Base-by-base conservation (phyloP, 1,140 invertebrate species). In the Wiebesia pumilae region DNA sequence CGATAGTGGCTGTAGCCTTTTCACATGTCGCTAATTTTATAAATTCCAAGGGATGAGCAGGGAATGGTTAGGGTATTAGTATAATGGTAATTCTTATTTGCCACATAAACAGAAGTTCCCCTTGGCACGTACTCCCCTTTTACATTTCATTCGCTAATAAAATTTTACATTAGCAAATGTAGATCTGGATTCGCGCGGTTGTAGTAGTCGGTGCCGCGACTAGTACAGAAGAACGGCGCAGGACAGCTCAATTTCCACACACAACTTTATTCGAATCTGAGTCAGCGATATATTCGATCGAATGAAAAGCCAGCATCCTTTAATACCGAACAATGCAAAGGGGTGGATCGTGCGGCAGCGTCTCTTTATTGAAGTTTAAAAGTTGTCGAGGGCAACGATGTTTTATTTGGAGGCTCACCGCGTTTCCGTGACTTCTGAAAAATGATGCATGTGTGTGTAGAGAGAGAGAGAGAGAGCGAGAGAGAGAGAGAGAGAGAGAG, bases 151-250 rank as follows among this genome's bases (percentile, higher is more conserved):
- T 69, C 1, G 35, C 19, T 73, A 82, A 87, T 84, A 65, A 80
- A 87, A 87, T 84, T 71, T 69, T 54, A 27, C 82, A 87, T 83
- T 87, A 87, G 81, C 54, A 54, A 43, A 84, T 43, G 51, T 87
- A 21, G 47, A 43, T 47, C 47, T 24, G 24, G 65, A 87, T 83
- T 73, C 58, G 33, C 80, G 40, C 79, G 73, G 73, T 4, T 54
- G 21, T 75, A n/a, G n/a, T n/a, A n/a, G n/a, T n/a, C n/a, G n/a
- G 24, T 40, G 30, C 27, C 21, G n/a, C 43, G 24, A 33, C 47
- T 2, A 35, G 47, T 24, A 10, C n/a, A 43, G 65, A 78, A 62
- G 40, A 78, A 27, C 24, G 33, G 33, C n/a, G 38, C 33, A 33
- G n/a, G 16, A 54, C 40, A 79, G 77, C 58, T 62, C 24, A 62